These are phyloP conservation scores for Trachelus troglodyta DNA, from an alignment of 2,888 invertebrate genomes.

Conservation along the genomic window DNA sequence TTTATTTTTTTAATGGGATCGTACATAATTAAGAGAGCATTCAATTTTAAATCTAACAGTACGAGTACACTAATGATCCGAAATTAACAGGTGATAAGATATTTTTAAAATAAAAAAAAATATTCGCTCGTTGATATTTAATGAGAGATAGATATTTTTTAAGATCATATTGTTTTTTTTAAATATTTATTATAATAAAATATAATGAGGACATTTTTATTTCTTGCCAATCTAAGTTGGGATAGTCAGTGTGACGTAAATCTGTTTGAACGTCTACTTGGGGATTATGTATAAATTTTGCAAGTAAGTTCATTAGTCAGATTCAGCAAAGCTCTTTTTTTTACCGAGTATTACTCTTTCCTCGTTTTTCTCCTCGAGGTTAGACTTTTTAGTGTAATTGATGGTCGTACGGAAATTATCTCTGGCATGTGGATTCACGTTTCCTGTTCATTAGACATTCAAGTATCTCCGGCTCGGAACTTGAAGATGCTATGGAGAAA, in stretches of 20 bases:
- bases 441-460: not conserved
- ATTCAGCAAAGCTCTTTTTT: not conserved
- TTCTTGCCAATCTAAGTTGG: not conserved
- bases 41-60: no score
- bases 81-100: no score
- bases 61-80: no score
- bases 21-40: no score
- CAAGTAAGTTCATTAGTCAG: not conserved
- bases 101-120: no score
- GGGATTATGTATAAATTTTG: not conserved
- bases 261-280: not conserved
- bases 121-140: no score
- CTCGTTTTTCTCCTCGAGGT: not conserved
- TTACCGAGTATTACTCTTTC: not conserved
- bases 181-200: no score
- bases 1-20: no score
- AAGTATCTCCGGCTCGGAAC: constrained; percentile 30
- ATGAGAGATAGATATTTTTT: no score
- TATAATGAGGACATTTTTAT: no score
- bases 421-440: not conserved
- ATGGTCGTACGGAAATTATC: not conserved
- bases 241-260: not conserved
- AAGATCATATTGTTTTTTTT: no score
- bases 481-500: constrained; percentile 12
- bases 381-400: not conserved